A percentile compares a stretch with the other conserved stretches of the same genome.
These are phyloP conservation scores for Agrotis clavis DNA, from an alignment of 2,888 invertebrate genomes.

Conservation along the genomic window DNA sequence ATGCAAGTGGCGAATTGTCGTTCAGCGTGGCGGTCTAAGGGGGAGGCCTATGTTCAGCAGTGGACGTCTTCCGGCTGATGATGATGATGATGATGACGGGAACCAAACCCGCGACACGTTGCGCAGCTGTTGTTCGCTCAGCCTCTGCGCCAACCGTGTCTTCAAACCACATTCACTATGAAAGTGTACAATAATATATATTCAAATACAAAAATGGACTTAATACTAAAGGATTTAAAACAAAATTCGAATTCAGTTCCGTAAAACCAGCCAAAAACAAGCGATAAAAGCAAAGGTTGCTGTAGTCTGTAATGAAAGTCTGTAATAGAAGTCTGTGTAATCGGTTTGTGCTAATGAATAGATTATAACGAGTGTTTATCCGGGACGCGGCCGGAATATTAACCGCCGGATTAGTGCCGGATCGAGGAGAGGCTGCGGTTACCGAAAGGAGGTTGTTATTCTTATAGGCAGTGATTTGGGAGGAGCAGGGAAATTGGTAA, in stretches of 20 bases:
- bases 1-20: no score
- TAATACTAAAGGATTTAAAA: background rate
- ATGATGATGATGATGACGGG: no score
- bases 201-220: no score
- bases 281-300: slow-evolving; percentile 33
- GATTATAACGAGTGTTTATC: slow-evolving; percentile 59
- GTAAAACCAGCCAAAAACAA: slow-evolving; percentile 36
- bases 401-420: slow-evolving; percentile 39
- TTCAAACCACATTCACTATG: no score
- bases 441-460: slow-evolving; percentile 21
- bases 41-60: no score
- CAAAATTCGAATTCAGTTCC: background rate
- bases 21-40: no score
- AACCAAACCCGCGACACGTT: no score
- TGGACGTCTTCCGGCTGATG: no score
- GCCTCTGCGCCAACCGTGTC: no score
- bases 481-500: background rate
- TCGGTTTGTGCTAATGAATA: slow-evolving; percentile 61
- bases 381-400: slow-evolving; percentile 38
- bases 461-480: slow-evolving; percentile 17
- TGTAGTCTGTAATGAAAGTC: slow-evolving; percentile 23
- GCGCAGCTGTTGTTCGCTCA: no score
- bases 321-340: slow-evolving; percentile 50
- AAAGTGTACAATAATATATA: no score
- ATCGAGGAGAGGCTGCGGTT: background rate